phyloP scores from a whole-genome alignment of 2,113 vertebrate genomes.

The Periophthalmodon schlosseri region DNA sequence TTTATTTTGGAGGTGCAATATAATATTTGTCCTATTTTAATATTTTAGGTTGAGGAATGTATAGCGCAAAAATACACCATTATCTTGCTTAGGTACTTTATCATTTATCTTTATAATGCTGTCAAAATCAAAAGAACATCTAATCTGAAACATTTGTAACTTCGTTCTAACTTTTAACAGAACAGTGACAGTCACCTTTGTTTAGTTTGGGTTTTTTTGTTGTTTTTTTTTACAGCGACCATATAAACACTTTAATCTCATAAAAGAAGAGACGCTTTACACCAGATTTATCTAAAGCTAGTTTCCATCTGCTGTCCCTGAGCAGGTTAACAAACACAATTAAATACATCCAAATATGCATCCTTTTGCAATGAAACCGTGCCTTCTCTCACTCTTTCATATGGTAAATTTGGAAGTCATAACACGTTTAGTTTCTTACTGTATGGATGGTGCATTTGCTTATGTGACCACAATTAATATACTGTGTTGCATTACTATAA shows the following conservation, averaged over 20 bases:
- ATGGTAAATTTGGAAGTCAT: neutral
- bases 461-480: neutral
- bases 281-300: too few relatives aligned
- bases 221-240: too few relatives aligned
- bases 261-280: too few relatives aligned
- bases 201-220: too few relatives aligned
- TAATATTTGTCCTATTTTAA: neutral
- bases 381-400: neutral
- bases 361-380: too few relatives aligned
- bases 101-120: neutral
- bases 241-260: too few relatives aligned
- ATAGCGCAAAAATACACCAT: neutral
- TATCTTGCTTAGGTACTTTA: neutral
- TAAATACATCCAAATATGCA: too few relatives aligned
- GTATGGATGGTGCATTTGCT: neutral
- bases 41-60: neutral
- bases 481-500: conserved; percentile 3
- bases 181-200: too few relatives aligned
- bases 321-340: too few relatives aligned
- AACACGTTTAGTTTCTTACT: neutral
- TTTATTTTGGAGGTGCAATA: neutral
- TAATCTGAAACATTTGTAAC: neutral
- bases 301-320: too few relatives aligned
- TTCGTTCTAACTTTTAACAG: neutral
- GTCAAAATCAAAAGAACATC: neutral